A percentile compares a stretch with the other conserved stretches of the same genome.
phyloP scores from a whole-genome alignment of 2,888 invertebrate genomes.

The Epinotia bilunana region DNA sequence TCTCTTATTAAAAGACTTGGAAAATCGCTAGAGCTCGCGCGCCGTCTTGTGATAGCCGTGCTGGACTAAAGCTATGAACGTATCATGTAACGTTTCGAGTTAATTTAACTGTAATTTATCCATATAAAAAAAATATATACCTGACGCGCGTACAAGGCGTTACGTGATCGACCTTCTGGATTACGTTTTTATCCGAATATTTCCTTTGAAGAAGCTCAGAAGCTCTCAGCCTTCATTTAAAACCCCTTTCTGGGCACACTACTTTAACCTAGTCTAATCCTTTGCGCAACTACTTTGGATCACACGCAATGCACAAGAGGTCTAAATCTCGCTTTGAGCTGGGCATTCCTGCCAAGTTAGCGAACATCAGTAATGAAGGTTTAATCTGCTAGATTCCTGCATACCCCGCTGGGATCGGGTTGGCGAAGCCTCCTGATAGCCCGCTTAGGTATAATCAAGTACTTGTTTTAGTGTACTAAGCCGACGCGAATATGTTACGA shows the following conservation, averaged over 20 bases:
- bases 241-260: background rate
- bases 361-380: slow-evolving; percentile 77
- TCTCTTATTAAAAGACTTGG: no score
- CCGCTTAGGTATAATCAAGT: slow-evolving; percentile 19
- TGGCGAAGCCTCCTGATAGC: slow-evolving; percentile 53
- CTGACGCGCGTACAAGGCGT: no score
- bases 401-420: slow-evolving; percentile 65
- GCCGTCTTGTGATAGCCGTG: no score
- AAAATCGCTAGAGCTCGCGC: no score
- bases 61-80: no score
- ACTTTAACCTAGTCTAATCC: background rate
- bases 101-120: no score
- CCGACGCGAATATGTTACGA: background rate
- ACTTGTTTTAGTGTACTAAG: slow-evolving; percentile 23
- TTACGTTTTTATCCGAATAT: background rate
- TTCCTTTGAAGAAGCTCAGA: no score
- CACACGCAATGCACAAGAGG: slow-evolving; percentile 23
- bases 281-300: background rate
- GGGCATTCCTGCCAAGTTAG: slow-evolving; percentile 71
- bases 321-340: slow-evolving; percentile 71
- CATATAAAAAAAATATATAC: no score
- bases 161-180: no score
- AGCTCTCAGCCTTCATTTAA: background rate
- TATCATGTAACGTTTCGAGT: no score
- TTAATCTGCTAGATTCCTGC: slow-evolving; percentile 72